These are phyloP conservation scores for Capitulum mitella DNA, from an alignment of 2,888 invertebrate species.

Conservation along the genomic window DNA sequence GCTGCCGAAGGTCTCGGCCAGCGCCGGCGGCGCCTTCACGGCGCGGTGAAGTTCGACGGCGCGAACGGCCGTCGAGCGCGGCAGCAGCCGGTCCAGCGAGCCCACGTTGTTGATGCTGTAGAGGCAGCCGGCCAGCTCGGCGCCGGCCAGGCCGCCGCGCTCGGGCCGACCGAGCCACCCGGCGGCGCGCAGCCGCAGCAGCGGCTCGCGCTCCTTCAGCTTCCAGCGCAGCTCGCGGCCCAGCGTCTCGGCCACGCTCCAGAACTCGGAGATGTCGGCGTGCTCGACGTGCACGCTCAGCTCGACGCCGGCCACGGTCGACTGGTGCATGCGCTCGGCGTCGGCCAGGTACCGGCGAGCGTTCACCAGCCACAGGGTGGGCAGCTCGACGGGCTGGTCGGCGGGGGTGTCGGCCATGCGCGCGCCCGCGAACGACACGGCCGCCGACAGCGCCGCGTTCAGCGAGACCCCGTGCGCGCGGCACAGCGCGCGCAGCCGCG, in stretches of 20 bases:
- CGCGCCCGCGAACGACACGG: conserved; percentile 3
- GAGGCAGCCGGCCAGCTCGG: neutral
- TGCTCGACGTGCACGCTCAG: neutral
- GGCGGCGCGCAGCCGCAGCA: neutral
- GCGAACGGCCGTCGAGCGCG: neutral
- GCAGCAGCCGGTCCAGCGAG: neutral
- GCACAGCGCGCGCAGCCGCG: neutral
- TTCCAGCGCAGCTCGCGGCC: neutral
- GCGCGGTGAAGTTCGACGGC: neutral
- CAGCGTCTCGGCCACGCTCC: neutral
- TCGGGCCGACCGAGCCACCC: neutral
- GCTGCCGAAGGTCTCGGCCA: neutral
- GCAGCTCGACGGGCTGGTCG: neutral
- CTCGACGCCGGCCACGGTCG: neutral
- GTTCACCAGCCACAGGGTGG: neutral
- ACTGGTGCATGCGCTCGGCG: neutral
- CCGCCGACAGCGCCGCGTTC: neutral
- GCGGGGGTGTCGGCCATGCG: neutral
- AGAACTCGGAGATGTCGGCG: neutral
- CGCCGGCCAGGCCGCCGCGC: neutral
- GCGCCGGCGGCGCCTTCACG: neutral
- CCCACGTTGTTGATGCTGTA: conserved; percentile 13
- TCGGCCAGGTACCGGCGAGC: neutral
- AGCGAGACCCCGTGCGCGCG: neutral
- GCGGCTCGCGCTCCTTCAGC: neutral